Base-by-base conservation (phyloP, 1,140 invertebrate species). In the Temnothorax nylanderi region DNA sequence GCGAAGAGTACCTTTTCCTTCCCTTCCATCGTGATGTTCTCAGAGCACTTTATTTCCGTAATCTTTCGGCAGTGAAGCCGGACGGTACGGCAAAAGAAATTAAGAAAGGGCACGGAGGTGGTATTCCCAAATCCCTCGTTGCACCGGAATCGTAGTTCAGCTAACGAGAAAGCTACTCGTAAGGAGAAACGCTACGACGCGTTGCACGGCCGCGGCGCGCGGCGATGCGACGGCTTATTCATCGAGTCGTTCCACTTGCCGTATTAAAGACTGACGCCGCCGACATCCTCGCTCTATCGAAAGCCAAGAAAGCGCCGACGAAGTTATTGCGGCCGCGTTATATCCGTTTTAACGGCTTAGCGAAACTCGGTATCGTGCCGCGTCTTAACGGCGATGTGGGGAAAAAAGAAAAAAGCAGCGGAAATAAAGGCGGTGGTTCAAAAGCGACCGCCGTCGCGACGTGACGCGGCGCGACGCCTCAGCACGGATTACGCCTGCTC, bases 81-180 rank as follows among this genome's bases (percentile, higher is more conserved):
- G 41, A 7, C 10, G 11, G 37, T 16, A 21, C 34, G 16, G 37
- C 8, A n/a, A 41, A 37, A 54, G 51, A 41, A 64, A 69, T 44
- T 49, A 62, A 21, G 69, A 77, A 72, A 49, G 13, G 21, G 11
- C 8, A 51, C 18, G 34, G 4, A 54, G 62, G 62, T 58, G 71
- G 32, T 81, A 65, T 77, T 32, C 44, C 60, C 41, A 69, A 41
- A 62, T 34, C 37, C 67, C 18, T 81, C 84, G 37, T 34, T 89
- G 67, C 75, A 76, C 64, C 51, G 49, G 86, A 86, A 78, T 82
- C 67, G 69, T 51, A 58, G 32, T 86, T 47, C 64, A 26, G 26
- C 26, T 90, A 90, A 90, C 86, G 86, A 90, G 89, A 88, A 88
- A 71, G n/a, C 44, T n/a, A 26, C 37, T 56, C 37, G 34, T 41